A percentile compares a stretch with the other conserved stretches of the same genome.
phyloP scores from a whole-genome alignment of 2,797 vertebrate species.

The Eulemur rubriventer region DNA sequence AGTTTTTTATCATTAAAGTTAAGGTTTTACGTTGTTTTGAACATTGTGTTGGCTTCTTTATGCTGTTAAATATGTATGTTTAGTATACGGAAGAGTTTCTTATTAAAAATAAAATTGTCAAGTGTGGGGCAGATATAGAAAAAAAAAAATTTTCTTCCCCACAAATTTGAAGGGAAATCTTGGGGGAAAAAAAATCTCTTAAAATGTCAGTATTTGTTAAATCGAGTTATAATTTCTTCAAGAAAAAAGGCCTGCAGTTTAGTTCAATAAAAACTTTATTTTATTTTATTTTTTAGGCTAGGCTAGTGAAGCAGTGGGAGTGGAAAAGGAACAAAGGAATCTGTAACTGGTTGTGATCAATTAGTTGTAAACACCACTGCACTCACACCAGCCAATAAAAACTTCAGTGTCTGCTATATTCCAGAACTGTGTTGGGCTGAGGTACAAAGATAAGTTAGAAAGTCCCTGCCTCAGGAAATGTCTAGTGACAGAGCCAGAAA shows the following conservation, averaged over 20 bases:
- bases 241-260: not conserved
- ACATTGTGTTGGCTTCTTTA: not conserved
- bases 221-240: not conserved
- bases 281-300: no score
- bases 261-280: not conserved
- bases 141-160: not conserved
- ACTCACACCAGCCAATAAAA: not conserved
- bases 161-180: not conserved
- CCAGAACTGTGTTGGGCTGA: not conserved
- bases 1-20: constrained; percentile 13
- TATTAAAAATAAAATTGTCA: constrained; percentile 22
- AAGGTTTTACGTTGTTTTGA: not conserved
- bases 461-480: not conserved
- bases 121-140: not conserved
- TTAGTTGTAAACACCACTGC: no score
- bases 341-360: no score
- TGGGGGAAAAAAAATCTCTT: not conserved
- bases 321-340: no score
- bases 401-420: not conserved
- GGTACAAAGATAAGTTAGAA: not conserved
- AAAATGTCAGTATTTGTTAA: not conserved
- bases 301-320: no score
- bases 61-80: not conserved
- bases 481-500: not conserved
- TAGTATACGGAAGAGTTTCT: not conserved